Evolutionary conservation across 2,888 invertebrate species (phyloP).

Genomic region (Drosophila anomalata): DNA sequence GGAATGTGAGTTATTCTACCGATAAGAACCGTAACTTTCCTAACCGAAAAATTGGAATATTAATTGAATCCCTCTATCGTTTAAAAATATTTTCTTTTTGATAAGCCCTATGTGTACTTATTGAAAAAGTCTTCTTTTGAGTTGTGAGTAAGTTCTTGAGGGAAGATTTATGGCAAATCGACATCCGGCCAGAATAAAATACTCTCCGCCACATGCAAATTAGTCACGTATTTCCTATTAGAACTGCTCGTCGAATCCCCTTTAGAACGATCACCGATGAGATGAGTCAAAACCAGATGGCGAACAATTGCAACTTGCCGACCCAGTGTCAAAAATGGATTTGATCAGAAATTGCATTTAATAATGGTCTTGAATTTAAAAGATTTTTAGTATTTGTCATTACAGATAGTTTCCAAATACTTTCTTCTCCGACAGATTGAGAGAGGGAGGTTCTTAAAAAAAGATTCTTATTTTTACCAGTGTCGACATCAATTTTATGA

Average conservation of each 20-base stretch:
- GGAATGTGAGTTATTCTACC: slow-evolving; percentile 54
- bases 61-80: slow-evolving; percentile 28
- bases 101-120: background rate
- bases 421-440: no score
- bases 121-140: slow-evolving; percentile 1
- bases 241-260: slow-evolving; percentile 48
- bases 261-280: slow-evolving; percentile 6
- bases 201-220: slow-evolving; percentile 47
- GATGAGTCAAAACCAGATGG: slow-evolving; percentile 58
- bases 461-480: background rate
- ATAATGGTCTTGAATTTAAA: no score
- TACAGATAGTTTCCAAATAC: no score
- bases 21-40: slow-evolving; percentile 45
- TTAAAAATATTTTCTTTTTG: background rate
- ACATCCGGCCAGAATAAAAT: slow-evolving; percentile 59
- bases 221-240: slow-evolving; percentile 74
- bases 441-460: no score
- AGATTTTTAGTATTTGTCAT: no score
- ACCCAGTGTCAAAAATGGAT: slow-evolving; percentile 34
- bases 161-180: slow-evolving; percentile 31
- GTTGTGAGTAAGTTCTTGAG: slow-evolving; percentile 23
- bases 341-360: slow-evolving; percentile 8
- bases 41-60: slow-evolving; percentile 56
- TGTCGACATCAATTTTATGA: background rate
- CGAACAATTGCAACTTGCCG: slow-evolving; percentile 48